A percentile compares a stretch with the other conserved stretches of the same genome.
phyloP scores from a whole-genome alignment of 1,140 invertebrate species.

The Diprion similis region DNA sequence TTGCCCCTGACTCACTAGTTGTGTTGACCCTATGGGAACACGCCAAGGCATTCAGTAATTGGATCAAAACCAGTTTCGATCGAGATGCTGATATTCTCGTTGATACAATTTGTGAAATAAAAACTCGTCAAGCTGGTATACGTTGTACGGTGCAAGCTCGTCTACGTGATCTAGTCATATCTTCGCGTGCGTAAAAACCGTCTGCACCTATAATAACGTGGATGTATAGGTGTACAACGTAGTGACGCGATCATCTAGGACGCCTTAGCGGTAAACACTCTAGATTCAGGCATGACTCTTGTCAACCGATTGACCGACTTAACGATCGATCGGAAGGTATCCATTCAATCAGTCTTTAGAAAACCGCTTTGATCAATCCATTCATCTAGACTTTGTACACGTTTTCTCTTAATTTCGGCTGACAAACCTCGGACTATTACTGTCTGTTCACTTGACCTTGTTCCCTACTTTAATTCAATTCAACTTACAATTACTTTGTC shows the following conservation, averaged over 20 bases:
- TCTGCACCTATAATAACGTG: neutral
- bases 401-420: too few relatives aligned
- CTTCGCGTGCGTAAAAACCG: neutral
- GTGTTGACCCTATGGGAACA: conserved; percentile 5
- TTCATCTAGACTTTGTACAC: too few relatives aligned
- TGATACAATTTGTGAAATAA: neutral
- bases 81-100: neutral
- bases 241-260: neutral
- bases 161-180: neutral
- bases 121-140: conserved; percentile 5
- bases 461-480: too few relatives aligned
- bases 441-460: too few relatives aligned
- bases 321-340: neutral
- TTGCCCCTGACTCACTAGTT: neutral
- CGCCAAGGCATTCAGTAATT: neutral
- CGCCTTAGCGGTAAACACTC: conserved; percentile 1
- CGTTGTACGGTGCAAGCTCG: neutral
- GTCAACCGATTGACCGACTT: conserved; percentile 7
- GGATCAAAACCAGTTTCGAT: conserved; percentile 6
- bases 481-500: too few relatives aligned
- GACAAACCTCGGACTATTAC: too few relatives aligned
- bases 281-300: neutral
- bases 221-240: neutral
- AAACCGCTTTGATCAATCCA: neutral
- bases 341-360: neutral